Percentiles rank a stretch among this genome's conserved stretches.
Conservation (phyloP, 2,113 vertebrate species). For the Archilochus colubris region DNA sequence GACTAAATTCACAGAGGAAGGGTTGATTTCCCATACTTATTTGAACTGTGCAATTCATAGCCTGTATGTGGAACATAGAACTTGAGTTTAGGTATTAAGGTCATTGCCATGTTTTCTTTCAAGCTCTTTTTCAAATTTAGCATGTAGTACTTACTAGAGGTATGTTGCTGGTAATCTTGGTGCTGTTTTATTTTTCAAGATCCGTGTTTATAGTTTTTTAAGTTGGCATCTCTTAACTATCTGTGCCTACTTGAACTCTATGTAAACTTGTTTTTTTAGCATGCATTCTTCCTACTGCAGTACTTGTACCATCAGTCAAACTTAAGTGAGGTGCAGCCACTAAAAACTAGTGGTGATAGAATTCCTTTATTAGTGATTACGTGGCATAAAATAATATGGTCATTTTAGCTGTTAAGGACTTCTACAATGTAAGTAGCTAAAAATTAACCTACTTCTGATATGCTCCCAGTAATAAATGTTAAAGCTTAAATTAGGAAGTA, state of each 20-base stretch:
- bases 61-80: neutral
- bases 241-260: fast-evolving
- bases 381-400: neutral
- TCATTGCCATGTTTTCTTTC: neutral
- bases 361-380: neutral
- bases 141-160: neutral
- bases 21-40: neutral
- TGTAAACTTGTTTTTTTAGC: neutral
- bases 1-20: neutral
- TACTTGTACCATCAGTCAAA: neutral
- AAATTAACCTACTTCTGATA: neutral
- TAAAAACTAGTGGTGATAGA: neutral
- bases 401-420: neutral
- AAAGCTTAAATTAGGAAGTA: neutral
- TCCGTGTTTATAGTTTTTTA: neutral
- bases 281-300: neutral
- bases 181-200: neutral
- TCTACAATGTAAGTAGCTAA: neutral
- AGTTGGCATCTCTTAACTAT: neutral
- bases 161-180: neutral
- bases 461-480: neutral
- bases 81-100: neutral
- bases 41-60: neutral
- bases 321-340: neutral
- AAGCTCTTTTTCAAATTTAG: neutral